Evolutionary conservation across 2,888 invertebrate species (phyloP), one percentile per base, ranked within the genome.

Genomic region (Tenthredo distinguenda): DNA sequence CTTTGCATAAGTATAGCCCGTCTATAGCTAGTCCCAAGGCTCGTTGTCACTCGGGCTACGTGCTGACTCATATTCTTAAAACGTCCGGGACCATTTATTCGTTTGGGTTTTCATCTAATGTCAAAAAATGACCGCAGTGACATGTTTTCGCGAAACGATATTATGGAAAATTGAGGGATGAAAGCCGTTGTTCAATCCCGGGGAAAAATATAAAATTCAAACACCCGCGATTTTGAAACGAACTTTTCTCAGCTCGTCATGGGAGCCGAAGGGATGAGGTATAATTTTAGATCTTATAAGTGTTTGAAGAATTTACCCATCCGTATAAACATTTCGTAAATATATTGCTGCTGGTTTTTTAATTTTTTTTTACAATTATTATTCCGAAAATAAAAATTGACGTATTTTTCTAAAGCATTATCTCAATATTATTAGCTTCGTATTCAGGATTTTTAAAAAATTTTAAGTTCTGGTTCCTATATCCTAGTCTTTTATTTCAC

Each of bases 251-350:
- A 40, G 3, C 12, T 76, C 47, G 47, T 26, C 21, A 47, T 43
- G 76, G 76, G 43, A 31, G 47, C 40, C 15, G 50, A 10, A 18
- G 50, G 76, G 76, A 76, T 47, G 18, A 76, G 76, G 76, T 76
- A 47, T 37, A 72, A n/a, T 55, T 55, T 55, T 55, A 55, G 55
- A 55, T 55, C 6, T 15, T 55, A 55, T 55, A 7, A n/a, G 6
- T 55, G 18, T 55, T n/a, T n/a, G n/a, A 55, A n/a, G 55, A 55
- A 55, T 55, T n/a, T 5, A 55, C n/a, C 55, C 7, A 55, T 18
- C n/a, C 7, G 55, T 55, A 55, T 55, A 55, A 55, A 55, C 1
- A 55, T 55, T 55, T n/a, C 55, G 55, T n/a, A 55, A 55, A 55
- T 55, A 55, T 55, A 55, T 55, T n/a, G 18, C 55, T 6, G n/a